Percentiles rank a stretch among this genome's conserved stretches.
phyloP scores from a whole-genome alignment of 2,888 invertebrate genomes.

The Trichopoda pennipes region DNA sequence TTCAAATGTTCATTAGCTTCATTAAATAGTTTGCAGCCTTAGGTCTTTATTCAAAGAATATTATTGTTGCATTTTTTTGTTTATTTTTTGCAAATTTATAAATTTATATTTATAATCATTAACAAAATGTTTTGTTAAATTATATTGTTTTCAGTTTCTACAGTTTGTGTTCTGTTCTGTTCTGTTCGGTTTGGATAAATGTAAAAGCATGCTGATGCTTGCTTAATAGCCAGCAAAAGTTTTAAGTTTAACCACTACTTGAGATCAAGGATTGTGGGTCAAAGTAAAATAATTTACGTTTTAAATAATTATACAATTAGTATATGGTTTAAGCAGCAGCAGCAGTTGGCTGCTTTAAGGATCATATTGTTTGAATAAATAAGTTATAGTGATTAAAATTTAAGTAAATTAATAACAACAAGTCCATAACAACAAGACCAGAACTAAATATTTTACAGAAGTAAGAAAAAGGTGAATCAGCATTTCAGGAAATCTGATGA shows the following conservation, averaged over 20 bases:
- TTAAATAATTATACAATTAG: conserved; percentile 56
- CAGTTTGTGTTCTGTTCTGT: conserved; percentile 24
- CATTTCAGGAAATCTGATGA: background rate
- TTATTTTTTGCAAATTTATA: too few species aligned
- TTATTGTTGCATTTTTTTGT: conserved; percentile 53
- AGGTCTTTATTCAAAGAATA: conserved; percentile 65
- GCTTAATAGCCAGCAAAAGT: conserved; percentile 12
- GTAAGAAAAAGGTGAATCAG: conserved; percentile 24
- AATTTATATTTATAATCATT: conserved; percentile 62
- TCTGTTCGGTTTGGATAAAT: conserved; percentile 29
- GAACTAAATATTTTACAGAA: background rate
- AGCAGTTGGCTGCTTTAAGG: conserved; percentile 35
- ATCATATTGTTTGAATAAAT: conserved; percentile 45
- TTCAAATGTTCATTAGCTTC: conserved; percentile 44
- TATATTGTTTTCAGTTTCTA: conserved; percentile 41
- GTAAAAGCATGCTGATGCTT: conserved; percentile 33
- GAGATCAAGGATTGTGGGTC: conserved; percentile 69
- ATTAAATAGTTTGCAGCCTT: conserved; percentile 54
- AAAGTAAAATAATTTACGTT: conserved; percentile 68
- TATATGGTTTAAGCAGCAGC: conserved; percentile 27
- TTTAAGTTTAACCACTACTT: conserved; percentile 55
- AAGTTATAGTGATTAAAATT: conserved; percentile 12
- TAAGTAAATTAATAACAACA: background rate
- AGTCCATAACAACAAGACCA: background rate
- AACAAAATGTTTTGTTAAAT: conserved; percentile 62